Evolutionary conservation across 2,113 vertebrate species (phyloP).

Genomic region (Phalacrocorax aristotelis): DNA sequence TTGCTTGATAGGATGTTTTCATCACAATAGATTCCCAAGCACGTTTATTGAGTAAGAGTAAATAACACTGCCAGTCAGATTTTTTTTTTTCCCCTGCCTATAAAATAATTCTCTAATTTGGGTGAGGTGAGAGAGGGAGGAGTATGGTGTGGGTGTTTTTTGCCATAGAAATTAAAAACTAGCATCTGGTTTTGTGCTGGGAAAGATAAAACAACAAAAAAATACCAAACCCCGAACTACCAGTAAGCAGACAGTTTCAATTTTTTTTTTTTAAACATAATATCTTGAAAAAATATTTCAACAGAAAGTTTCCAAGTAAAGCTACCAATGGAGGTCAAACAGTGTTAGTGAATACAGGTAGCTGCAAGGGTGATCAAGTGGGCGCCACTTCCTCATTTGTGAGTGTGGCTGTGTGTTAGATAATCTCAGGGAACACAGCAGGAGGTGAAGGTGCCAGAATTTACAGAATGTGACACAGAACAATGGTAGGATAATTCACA

Average conservation of each 20-base stretch:
- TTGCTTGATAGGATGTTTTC: not conserved
- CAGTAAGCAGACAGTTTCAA: not conserved
- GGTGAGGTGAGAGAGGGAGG: fast-evolving
- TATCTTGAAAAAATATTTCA: not conserved
- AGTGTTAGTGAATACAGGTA: not conserved
- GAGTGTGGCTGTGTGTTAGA: not conserved
- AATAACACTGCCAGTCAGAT: not conserved
- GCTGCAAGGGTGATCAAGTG: not conserved
- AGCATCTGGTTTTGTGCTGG: not conserved
- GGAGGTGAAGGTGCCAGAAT: not conserved
- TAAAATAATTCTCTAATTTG: not conserved
- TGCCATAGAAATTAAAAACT: not conserved
- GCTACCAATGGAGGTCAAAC: not conserved
- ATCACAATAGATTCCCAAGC: not conserved
- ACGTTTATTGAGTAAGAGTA: not conserved
- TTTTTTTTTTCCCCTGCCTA: too few species aligned
- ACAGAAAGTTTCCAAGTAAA: not conserved
- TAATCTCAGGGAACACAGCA: not conserved
- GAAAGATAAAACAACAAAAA: not conserved
- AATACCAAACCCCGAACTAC: not conserved
- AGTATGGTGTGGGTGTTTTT: fast-evolving
- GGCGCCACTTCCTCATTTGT: not conserved
- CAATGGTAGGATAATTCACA: not conserved
- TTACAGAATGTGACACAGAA: not conserved
- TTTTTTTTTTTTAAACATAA: not conserved